phyloP scores from a whole-genome alignment of 2,113 vertebrate species.

The Eidolon helvum region DNA sequence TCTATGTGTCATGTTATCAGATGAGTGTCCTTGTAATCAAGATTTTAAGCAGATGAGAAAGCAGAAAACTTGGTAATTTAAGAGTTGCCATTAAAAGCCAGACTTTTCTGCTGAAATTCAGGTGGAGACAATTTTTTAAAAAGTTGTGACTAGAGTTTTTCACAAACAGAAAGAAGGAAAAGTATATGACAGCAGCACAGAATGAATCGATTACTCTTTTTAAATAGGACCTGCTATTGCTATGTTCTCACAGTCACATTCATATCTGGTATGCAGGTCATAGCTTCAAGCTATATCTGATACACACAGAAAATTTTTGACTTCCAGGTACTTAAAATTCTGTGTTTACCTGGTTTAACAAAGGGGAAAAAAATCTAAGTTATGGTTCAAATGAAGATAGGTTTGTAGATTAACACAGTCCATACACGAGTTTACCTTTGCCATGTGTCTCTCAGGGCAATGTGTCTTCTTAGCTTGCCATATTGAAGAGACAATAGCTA shows the following conservation, averaged over 20 bases:
- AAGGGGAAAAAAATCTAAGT: not conserved
- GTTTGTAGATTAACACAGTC: not conserved
- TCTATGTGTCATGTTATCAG: not conserved
- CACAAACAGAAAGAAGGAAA: not conserved
- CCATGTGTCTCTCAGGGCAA: not conserved
- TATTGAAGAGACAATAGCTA: not conserved
- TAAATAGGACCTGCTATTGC: not conserved
- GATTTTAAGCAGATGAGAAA: not conserved
- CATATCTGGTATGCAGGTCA: not conserved
- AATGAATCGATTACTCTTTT: not conserved
- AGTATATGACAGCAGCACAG: not conserved
- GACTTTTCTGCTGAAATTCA: not conserved
- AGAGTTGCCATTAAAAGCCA: not conserved
- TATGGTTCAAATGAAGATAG: not conserved
- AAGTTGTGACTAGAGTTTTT: not conserved
- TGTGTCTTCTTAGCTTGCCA: not conserved
- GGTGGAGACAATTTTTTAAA: not conserved
- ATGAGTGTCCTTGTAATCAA: not conserved
- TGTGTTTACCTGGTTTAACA: not conserved
- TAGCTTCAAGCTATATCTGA: not conserved
- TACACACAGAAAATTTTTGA: not conserved
- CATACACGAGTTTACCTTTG: not conserved
- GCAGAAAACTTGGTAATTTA: not conserved
- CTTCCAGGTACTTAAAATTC: not conserved
- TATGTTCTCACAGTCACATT: not conserved